Evolutionary conservation across 2,888 invertebrate species (phyloP).

Genomic region (Drosophila cognata): DNA sequence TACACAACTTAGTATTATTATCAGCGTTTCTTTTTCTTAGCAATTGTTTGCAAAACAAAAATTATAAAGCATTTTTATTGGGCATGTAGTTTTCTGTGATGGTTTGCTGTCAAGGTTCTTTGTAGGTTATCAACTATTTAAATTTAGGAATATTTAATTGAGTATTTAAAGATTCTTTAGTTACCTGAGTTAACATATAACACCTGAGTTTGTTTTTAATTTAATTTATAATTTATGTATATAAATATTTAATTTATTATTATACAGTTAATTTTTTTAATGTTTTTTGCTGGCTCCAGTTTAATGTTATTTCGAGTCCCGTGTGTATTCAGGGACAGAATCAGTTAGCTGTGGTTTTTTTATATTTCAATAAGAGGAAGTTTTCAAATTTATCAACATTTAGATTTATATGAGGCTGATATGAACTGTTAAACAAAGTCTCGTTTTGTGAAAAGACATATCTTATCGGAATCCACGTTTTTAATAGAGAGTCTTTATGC

Average conservation of each 20-base stretch:
- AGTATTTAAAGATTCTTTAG: not conserved
- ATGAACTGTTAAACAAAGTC: not conserved
- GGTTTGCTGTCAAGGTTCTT: slow-evolving; percentile 49
- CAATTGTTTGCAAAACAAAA: slow-evolving; percentile 15
- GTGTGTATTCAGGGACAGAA: not conserved
- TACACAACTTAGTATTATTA: slow-evolving; percentile 24
- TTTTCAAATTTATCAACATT: not conserved
- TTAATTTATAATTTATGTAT: not conserved
- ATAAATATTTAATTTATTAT: not conserved
- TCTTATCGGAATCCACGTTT: not conserved
- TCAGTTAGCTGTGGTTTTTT: not conserved
- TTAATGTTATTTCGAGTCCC: not conserved
- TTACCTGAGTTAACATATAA: not conserved
- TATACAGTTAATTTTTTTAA: not conserved
- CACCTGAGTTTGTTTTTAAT: not conserved
- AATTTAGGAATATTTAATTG: not conserved
- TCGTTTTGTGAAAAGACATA: not conserved
- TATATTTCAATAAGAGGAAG: not conserved
- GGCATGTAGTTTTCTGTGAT: not conserved
- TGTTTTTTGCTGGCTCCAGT: not conserved
- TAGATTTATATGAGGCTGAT: not conserved
- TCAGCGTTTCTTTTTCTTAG: slow-evolving; percentile 31
- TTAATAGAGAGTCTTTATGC: not conserved
- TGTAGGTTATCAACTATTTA: slow-evolving; percentile 53
- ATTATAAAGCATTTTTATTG: slow-evolving; percentile 27